Evolutionary conservation across 1,140 invertebrate genomes (phyloP).

Genomic region (Aphidius ervi): DNA sequence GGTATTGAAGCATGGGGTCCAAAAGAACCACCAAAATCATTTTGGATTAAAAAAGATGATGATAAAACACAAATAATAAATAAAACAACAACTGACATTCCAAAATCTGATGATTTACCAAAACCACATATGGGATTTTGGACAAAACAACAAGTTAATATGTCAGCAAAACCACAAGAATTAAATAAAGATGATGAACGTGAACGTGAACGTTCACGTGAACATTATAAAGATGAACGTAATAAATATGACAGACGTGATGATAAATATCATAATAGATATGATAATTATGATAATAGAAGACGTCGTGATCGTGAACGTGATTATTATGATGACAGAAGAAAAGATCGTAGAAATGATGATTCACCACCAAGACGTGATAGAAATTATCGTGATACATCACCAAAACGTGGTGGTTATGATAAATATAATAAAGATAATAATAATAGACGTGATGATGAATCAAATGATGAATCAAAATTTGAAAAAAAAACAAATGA

Average conservation of each 20-base stretch:
- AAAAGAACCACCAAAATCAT: slow-evolving; percentile 48
- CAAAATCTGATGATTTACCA: slow-evolving; percentile 50
- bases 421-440: slow-evolving; percentile 47
- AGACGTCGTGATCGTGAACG: slow-evolving; percentile 38
- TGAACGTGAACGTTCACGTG: slow-evolving; percentile 37
- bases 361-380: slow-evolving; percentile 46
- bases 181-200: slow-evolving; percentile 32
- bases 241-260: slow-evolving; percentile 47
- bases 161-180: slow-evolving; percentile 41
- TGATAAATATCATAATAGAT: slow-evolving; percentile 44
- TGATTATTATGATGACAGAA: slow-evolving; percentile 46
- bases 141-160: slow-evolving; percentile 52
- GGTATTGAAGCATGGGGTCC: slow-evolving; percentile 45
- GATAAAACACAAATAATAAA: slow-evolving; percentile 34
- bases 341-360: slow-evolving; percentile 37
- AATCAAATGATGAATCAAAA: slow-evolving; percentile 46
- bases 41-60: slow-evolving; percentile 52
- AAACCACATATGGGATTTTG: slow-evolving; percentile 53
- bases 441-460: slow-evolving; percentile 38
- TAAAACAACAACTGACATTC: slow-evolving; percentile 32
- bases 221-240: slow-evolving; percentile 33
- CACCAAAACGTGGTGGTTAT: slow-evolving; percentile 43
- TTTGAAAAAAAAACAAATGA: slow-evolving; percentile 51
- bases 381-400: slow-evolving; percentile 39
- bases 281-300: slow-evolving; percentile 46